Evolutionary conservation across 1,140 invertebrate species (phyloP), one percentile per base, ranked within the genome.

Genomic region (Leptestheria dahalacensis): DNA sequence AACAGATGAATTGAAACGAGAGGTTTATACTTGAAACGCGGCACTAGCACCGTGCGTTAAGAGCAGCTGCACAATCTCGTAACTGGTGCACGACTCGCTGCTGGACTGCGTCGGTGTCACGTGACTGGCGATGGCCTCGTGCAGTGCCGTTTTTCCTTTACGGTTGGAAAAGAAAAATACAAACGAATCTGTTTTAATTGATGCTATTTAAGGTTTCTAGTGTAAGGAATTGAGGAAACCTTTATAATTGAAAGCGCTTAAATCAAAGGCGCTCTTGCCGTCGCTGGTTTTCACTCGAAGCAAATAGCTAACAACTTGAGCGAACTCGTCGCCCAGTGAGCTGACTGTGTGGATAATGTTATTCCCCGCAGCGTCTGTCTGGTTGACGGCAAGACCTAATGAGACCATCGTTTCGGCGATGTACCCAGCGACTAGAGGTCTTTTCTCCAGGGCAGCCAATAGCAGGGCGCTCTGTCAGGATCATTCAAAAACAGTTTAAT

Each of bases 321-420:
- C 26, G 46, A 21, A 52, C 2, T 60, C 58, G 24, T 60, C 58
- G 12, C 58, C 58, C 28, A 25, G 41, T 23, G 46, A 28, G 12
- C 48, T 49, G n/a, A 60, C 29, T 20, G 25, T 29, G 24, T 60
- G 58, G 33, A 60, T 51, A n/a, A 60, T 20, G 18, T 23, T 51
- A 28, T 60, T 60, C 2, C 58, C 58, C 25, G 50, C 29, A 20
- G 25, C 48, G 2, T 52, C 49, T 1, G 49, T 51, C 33, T 50
- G 25, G 21, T 60, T 60, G 11, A 59, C 26, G 21, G 49, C 21
- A 6, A 60, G 25, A 28, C 58, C 47, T 21, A 60, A 29, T 12
- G 28, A 33, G n/a, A 15, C 28, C 58, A 60, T 60, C 25, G 58
- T 60, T 28, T 60, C 58, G 25, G 58, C 58, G 29, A 60, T 20